Percentiles rank a stretch among this genome's conserved stretches.
These are phyloP conservation scores for Ernsta delagoae DNA, from an alignment of 2,888 invertebrate genomes.

Conservation along the genomic window DNA sequence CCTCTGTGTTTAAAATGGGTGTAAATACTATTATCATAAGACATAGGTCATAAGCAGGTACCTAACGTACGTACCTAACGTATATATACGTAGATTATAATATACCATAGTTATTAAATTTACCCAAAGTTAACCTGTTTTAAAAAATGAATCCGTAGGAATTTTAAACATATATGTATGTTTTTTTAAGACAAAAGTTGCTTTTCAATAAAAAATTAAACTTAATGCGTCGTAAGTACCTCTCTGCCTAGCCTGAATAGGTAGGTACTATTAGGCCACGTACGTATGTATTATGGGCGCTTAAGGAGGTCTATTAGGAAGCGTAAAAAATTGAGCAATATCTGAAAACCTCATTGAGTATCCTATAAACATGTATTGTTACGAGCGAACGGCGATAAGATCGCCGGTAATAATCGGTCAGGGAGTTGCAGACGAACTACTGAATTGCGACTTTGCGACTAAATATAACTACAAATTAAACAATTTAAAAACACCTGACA, in stretches of 20 bases:
- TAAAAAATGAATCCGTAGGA: no score
- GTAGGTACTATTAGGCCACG: background rate
- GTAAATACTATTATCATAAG: no score
- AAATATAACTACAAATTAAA: no score
- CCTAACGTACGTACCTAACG: no score
- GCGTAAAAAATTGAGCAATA: conserved; percentile 28
- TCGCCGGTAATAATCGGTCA: conserved; percentile 31
- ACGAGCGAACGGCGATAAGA: conserved; percentile 29
- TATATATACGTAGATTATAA: no score
- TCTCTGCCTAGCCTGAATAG: background rate
- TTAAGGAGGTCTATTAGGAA: conserved; percentile 24
- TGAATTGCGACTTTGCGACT: conserved; percentile 15
- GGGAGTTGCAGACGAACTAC: conserved; percentile 12
- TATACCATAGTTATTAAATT: no score
- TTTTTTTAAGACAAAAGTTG: conserved; percentile 23
- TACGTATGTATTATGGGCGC: conserved; percentile 23
- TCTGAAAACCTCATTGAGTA: conserved; percentile 28
- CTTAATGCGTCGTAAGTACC: conserved; percentile 27
- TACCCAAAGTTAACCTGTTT: no score
- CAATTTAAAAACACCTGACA: no score
- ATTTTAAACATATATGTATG: no score
- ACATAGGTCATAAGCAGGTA: no score
- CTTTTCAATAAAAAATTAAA: conserved; percentile 17
- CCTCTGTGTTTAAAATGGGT: no score
- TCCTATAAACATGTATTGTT: conserved; percentile 37